Evolutionary conservation across 1,140 invertebrate species (phyloP), one percentile per base, ranked within the genome.

Genomic region (Lanistes nyassanus): DNA sequence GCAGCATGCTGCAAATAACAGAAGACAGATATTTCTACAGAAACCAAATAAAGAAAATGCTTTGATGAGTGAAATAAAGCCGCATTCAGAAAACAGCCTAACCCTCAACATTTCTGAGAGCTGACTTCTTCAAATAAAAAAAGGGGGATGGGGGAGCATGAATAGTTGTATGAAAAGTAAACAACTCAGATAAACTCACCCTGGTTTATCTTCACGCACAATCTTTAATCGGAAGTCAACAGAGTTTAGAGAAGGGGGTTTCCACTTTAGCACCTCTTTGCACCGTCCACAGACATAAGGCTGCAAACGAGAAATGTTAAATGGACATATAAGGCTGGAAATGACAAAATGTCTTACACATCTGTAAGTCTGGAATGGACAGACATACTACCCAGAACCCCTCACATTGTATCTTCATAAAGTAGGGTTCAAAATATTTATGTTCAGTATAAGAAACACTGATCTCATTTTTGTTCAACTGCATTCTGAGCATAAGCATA

Each of bases 211-310:
- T 87, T 95, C 93, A 37, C 89, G 93, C 0, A 91, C 91, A 65
- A 99, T 94, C 88, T 95, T 94, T 23, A 99, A 88, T 83, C 92
- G 93, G 88, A 99, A 99, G 90, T 99, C 98, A 1, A 99, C 94
- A 3, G 97, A 98, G 90, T 99, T 99, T 83, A 96, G 91, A 51
- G 93, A 92, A 6, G 93, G 91, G 0, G 98, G 98, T 90, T 99
- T 99, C 98, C 98, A 99, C 89, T 99, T 99, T 2, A 99, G 89
- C 0, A 98, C 95, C 60, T 93, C 92, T n/a, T 91, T 87, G 86
- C 94, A 97, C 19, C 92, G 90, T 2, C 98, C 98, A 47, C 93
- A 84, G n/a, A 91, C 89, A 87, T 99, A 99, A 0, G 93, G 92
- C 92, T 97, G 88, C 29, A 92, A 92, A 80, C 74, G 79, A 81